Base-by-base conservation (phyloP, 2,797 vertebrate genomes). In the Pogonophryne albipinna region DNA sequence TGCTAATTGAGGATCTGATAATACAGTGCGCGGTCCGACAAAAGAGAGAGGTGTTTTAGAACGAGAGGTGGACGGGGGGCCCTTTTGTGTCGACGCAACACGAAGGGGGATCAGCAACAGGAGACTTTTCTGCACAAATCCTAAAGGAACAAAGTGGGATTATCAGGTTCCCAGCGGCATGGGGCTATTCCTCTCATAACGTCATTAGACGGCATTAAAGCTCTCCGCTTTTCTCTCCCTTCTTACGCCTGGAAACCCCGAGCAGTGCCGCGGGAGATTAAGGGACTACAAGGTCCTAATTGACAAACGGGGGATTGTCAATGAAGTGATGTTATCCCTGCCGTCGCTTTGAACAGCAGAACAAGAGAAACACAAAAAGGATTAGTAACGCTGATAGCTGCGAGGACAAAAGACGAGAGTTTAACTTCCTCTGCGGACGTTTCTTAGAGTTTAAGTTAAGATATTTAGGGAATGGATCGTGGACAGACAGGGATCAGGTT, bases 151-250 rank as follows among this genome's bases (percentile, higher is more conserved):
- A 83, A 89, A 94, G 91, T 87, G 88, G 94, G 94, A 94, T 95
- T 95, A 95, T 71, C 88, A 84, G 84, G 93, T 95, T 95, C 95
- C 95, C 95, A 95, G 90, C 95, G 85, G 94, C 94, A 95, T 95
- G 95, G 90, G 94, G 93, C 93, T 92, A 73, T 89, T 94, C 87
- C 92, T 79, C 85, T 86, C 88, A 90, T 94, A 91, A 94, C 95
- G 91, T 94, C 94, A 95, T 94, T 94, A 95, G 91, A 66, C 27
- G 66, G 91, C 87, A 87, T 94, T 94, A 95, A 93, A 93, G 93
- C 77, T 73, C 81, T 80, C 89, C 55, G 88, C 90, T 88, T 90
- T 91, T 89, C 84, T 74, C 63, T 73, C 76, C 85, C 79, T 84
- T 91, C 91, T 74, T 80, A 79, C 66, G 20, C 31, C 50, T 52